A percentile compares a stretch with the other conserved stretches of the same genome.
Conservation (phyloP, 2,888 invertebrate genomes). For the Rhabditoides inermis region DNA sequence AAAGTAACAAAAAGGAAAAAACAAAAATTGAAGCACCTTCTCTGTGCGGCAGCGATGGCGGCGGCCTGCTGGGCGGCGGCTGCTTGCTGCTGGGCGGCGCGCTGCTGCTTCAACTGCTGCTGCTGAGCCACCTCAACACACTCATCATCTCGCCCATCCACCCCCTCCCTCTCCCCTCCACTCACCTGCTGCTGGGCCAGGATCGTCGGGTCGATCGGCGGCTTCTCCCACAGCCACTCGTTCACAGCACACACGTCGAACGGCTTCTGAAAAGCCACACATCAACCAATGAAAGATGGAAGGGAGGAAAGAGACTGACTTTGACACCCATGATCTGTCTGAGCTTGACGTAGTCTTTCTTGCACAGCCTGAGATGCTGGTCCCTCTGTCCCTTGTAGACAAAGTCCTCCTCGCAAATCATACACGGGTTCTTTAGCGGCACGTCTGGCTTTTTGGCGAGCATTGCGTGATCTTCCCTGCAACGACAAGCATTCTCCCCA, state of each 20-base stretch:
- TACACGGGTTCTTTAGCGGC: conserved; percentile 42
- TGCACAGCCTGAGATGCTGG: conserved; percentile 36
- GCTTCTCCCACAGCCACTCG: conserved; percentile 49
- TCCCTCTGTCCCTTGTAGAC: conserved; percentile 38
- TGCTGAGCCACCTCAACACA: conserved; percentile 3
- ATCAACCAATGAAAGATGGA: neutral
- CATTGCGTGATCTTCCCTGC: conserved; percentile 38
- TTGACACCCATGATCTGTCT: conserved; percentile 30
- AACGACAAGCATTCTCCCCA: conserved; percentile 4
- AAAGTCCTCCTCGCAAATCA: conserved; percentile 49
- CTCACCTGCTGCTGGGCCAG: conserved; percentile 35
- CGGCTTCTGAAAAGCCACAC: conserved; percentile 10
- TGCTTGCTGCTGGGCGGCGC: neutral
- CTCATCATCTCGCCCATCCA: too few species aligned
- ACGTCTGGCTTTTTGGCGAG: conserved; percentile 35
- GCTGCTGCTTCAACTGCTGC: neutral
- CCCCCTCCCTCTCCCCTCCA: conserved; percentile 10
- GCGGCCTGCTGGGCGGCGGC: conserved; percentile 14
- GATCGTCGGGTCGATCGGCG: conserved; percentile 44
- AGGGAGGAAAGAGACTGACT: neutral
- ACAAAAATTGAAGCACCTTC: neutral
- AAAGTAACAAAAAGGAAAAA: neutral
- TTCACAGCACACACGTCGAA: conserved; percentile 37
- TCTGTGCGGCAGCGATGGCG: neutral
- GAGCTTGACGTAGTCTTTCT: conserved; percentile 34